Base-by-base conservation (phyloP, 2,888 invertebrate species). In the Xestia xanthographa region DNA sequence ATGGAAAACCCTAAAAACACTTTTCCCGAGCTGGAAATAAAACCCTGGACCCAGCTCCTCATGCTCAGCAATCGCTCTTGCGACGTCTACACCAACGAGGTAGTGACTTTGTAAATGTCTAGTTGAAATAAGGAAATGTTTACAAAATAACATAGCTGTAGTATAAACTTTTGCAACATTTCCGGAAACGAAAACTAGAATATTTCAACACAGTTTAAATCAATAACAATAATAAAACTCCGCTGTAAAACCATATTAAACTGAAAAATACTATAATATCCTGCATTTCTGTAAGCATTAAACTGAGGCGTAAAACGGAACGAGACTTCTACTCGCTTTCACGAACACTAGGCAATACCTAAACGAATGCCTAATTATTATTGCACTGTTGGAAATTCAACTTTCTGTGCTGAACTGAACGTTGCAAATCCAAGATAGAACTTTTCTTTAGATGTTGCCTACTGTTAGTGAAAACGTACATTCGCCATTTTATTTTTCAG, bases 401-500 rank as follows among this genome's bases (percentile, higher is more conserved):
- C 63, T 41, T 17, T 41, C 41, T 1, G 41, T 63, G n/a, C 12
- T 41, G 4, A 63, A 1, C 41, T 1, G 14, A 63, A 9, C 8
- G 63, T 41, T n/a, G 26, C 17, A 26, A 17, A n/a, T 63, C n/a
- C 41, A 41, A 41, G 6, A 41, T 2, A 2, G 12, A n/a, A 41
- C 4, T 63, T 63, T n/a, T 41, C n/a, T 63, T 26, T 26, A 63
- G n/a, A 8, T 17, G 63, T 9, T 17, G n/a, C 63, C 17, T 63
- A 26, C 29, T 34, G 41, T 63, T 63, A n/a, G 41, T 41, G 41
- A 26, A 63, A 63, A n/a, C 9, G 41, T 4, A 9, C 17, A 34
- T 41, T 41, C 72, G 66, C 78, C 86, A 86, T 87, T 87, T 87
- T 87, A 87, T 87, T 87, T 87, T 87, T 87, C 80, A 75, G 63